These are phyloP conservation scores for Microplitis mediator DNA, from an alignment of 1,140 invertebrate genomes.

Conservation along the genomic window DNA sequence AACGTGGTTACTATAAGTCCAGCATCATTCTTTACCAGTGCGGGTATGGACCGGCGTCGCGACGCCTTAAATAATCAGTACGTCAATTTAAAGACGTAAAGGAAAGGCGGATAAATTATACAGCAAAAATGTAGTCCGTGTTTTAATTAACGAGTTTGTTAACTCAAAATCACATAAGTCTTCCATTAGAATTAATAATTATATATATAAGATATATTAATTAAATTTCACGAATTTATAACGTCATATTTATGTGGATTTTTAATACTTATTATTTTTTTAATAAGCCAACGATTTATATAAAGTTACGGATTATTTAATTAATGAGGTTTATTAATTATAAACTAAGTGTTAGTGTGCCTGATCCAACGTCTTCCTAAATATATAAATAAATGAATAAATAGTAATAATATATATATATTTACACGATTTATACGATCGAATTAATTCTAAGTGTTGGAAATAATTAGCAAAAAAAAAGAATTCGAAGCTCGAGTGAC, in stretches of 20 bases:
- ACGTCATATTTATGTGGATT: no score
- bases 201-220: background rate
- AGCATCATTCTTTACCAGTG: slow-evolving; percentile 43
- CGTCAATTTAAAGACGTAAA: slow-evolving; percentile 1
- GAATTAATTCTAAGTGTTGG: background rate
- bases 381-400: background rate
- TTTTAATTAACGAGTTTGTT: slow-evolving; percentile 18
- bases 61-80: background rate
- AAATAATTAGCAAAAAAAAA: background rate
- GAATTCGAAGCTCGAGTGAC: no score
- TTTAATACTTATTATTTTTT: background rate
- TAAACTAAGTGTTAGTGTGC: slow-evolving; percentile 38
- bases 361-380: slow-evolving; percentile 49
- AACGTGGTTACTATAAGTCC: slow-evolving; percentile 1
- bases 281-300: background rate
- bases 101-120: background rate
- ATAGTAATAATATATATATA: no score
- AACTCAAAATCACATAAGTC: slow-evolving; percentile 55
- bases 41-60: slow-evolving; percentile 53
- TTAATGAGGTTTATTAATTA: background rate
- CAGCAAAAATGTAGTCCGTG: slow-evolving; percentile 26
- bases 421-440: background rate
- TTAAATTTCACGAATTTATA: background rate
- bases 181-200: slow-evolving; percentile 45
- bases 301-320: background rate